Evolutionary conservation across 2,113 vertebrate species (phyloP).

Genomic region (Chinchilla lanigera): DNA sequence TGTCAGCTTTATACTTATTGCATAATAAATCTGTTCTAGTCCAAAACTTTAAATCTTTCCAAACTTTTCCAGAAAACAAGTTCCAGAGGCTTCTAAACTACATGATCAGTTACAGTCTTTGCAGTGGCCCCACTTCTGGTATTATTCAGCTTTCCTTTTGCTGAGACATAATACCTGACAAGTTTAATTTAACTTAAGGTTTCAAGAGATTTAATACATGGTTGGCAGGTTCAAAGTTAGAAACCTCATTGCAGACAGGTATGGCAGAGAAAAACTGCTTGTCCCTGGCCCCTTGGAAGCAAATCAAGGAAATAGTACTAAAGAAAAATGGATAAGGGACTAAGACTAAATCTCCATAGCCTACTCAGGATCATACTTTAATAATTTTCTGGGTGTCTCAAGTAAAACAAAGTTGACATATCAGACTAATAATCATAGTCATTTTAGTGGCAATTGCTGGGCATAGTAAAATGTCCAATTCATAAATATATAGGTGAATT

Average conservation of each 20-base stretch:
- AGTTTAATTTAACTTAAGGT: background rate
- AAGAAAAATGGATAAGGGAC: background rate
- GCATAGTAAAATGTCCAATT: background rate
- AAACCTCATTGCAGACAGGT: background rate
- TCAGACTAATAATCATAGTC: background rate
- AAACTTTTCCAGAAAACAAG: background rate
- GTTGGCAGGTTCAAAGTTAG: background rate
- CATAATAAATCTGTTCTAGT: background rate
- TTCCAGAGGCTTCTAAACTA: background rate
- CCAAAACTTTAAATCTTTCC: background rate
- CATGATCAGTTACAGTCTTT: too few species aligned
- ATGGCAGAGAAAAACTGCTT: background rate
- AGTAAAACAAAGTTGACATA: background rate
- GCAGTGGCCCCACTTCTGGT: background rate
- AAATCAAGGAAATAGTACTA: background rate
- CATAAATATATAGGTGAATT: background rate
- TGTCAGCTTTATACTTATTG: background rate
- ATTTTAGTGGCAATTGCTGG: background rate
- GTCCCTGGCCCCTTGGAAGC: background rate
- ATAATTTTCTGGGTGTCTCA: background rate
- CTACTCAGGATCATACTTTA: background rate
- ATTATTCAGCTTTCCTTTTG: background rate
- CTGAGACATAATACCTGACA: background rate
- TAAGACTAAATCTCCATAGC: background rate
- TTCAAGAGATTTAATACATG: background rate